phyloP scores from a whole-genome alignment of 2,113 vertebrate genomes.

The Rissa tridactyla region DNA sequence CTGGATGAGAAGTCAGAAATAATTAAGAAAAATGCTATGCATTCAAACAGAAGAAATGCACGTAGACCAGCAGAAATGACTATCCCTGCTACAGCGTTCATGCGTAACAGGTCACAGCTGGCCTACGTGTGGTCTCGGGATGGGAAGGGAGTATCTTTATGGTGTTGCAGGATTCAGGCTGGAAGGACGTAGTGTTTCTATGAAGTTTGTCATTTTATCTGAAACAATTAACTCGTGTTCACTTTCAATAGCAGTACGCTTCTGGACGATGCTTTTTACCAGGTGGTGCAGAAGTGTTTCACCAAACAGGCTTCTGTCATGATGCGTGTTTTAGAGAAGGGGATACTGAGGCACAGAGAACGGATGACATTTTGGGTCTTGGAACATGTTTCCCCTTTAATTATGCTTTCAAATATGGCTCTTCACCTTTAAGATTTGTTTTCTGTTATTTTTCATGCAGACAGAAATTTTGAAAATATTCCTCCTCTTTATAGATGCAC shows the following conservation, averaged over 20 bases:
- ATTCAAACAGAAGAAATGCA: conserved; percentile 26
- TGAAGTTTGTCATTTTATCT: background rate
- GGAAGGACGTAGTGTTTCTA: background rate
- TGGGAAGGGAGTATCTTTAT: background rate
- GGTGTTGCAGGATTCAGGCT: background rate
- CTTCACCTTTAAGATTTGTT: background rate
- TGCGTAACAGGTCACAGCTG: background rate
- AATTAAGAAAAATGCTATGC: conserved; percentile 62
- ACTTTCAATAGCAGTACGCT: background rate
- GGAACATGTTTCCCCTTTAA: background rate
- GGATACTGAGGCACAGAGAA: background rate
- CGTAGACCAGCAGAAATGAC: background rate
- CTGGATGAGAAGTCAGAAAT: conserved; percentile 69
- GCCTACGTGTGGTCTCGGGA: background rate
- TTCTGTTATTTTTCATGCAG: background rate
- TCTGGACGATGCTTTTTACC: background rate
- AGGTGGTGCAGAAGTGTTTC: background rate
- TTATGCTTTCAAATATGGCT: background rate
- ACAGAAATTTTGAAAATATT: background rate
- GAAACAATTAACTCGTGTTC: background rate
- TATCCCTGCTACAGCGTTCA: background rate
- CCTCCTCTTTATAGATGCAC: background rate
- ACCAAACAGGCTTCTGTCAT: background rate
- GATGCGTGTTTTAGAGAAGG: background rate
- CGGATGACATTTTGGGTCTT: background rate